A percentile compares a stretch with the other conserved stretches of the same genome.
Conservation (phyloP, 2,797 vertebrate species). For the Malurus leucopterus region DNA sequence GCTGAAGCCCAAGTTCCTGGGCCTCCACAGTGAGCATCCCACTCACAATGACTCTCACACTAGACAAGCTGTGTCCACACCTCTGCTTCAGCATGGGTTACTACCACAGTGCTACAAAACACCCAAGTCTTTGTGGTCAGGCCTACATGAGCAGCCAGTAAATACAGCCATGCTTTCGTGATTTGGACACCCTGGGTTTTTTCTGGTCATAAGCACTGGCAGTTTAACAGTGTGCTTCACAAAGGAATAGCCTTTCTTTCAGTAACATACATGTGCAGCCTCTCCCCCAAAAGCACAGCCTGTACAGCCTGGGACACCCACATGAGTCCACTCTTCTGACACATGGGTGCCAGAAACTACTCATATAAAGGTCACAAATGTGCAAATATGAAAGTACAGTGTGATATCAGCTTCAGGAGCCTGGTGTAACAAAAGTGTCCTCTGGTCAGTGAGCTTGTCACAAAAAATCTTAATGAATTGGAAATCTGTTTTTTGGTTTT, state of each 20-base stretch:
- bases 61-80: neutral
- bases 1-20: neutral
- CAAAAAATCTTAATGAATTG: neutral
- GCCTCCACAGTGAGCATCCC: neutral
- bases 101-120: neutral
- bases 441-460: neutral
- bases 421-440: neutral
- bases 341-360: neutral
- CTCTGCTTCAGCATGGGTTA: neutral
- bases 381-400: neutral
- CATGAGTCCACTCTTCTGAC: neutral
- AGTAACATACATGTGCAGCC: accelerated
- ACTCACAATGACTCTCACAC: accelerated
- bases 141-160: neutral
- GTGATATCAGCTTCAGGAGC: neutral
- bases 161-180: neutral
- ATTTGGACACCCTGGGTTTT: neutral
- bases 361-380: neutral
- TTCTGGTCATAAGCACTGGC: neutral
- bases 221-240: neutral
- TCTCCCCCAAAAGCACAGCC: neutral
- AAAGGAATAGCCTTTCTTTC: neutral
- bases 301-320: neutral
- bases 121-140: neutral
- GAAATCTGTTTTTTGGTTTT: neutral